Base-by-base conservation (phyloP, 1,140 invertebrate genomes). In the Drosophila sp. region DNA sequence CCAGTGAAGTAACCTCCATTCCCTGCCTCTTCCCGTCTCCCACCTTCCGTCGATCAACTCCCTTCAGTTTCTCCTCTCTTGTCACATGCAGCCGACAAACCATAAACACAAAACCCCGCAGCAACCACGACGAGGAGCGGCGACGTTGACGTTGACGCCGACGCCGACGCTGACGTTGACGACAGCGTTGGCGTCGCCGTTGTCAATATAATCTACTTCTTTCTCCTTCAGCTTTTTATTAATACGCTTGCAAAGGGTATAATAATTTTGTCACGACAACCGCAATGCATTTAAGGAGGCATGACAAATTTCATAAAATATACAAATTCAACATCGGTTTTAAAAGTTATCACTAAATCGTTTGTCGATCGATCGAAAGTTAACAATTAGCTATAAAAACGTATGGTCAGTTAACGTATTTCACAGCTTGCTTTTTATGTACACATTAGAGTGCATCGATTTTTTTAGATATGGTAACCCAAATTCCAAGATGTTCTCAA, bases 161-260 rank as follows among this genome's bases (percentile, higher is more conserved):
- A 36, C 41, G 14, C 4, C 5, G n/a, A 6, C 34, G 48, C 14
- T 16, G 40, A 21, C 43, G 54, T 25, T 38, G 46, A 14, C 51
- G 69, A 21, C 34, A 25, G 9, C 48, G 53, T 41, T 41, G 36
- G 7, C 46, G 25, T 27, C 58, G 46, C 38, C 66, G 72, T 70
- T 83, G 64, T 83, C 80, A 83, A 73, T 77, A 76, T 73, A 76
- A 83, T 78, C 59, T 70, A 54, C 40, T 72, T 59, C 62, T 73
- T 66, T 64, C 53, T 65, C 58, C 29, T 43, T 8, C 4, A 59
- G 29, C 11, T 57, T 57, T 65, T 46, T 40, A 18, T 46, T 40
- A 18, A 21, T 45, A 27, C 14, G 5, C 14, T 25, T 4, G 32
- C 7, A 7, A 7, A n/a, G 13, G 1, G 29, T 29, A 53, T 53